Percentiles rank a stretch among this genome's conserved stretches.
Evolutionary conservation across 1,140 invertebrate genomes (phyloP).

Genomic region (Meloidogyne exigua): DNA sequence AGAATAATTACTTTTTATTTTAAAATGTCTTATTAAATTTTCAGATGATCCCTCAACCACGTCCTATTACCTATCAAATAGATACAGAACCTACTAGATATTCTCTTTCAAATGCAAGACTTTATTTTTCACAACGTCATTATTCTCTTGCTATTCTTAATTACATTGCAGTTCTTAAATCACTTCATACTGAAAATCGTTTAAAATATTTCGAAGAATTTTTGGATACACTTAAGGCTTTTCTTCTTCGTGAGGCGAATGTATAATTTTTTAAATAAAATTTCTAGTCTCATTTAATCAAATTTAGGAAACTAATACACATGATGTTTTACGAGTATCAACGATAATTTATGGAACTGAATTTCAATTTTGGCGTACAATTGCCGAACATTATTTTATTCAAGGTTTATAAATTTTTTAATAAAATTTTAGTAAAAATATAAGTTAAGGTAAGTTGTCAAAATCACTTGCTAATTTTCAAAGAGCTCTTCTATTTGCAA

Average conservation of each 20-base stretch:
- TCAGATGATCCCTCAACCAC: background rate
- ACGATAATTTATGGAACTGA: conserved; percentile 16
- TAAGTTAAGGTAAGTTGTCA: background rate
- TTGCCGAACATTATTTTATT: conserved; percentile 16
- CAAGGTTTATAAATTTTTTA: conserved; percentile 7
- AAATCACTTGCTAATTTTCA: conserved; percentile 10
- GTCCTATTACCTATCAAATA: background rate
- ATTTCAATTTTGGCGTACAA: conserved; percentile 22
- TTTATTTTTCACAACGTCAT: background rate
- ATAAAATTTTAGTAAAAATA: background rate
- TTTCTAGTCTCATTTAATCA: background rate
- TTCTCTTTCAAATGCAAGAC: background rate
- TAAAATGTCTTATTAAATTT: background rate
- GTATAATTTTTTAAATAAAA: background rate
- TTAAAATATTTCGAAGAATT: conserved; percentile 27
- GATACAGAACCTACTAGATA: background rate
- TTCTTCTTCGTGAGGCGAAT: conserved; percentile 18
- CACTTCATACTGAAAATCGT: background rate
- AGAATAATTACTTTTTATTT: no score
- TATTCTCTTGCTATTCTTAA: conserved; percentile 1
- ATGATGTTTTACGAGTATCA: conserved; percentile 15
- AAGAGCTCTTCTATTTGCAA: conserved; percentile 17
- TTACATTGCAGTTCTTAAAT: background rate
- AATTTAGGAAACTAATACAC: background rate
- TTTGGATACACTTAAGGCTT: conserved; percentile 16